Evolutionary conservation across 1,140 invertebrate genomes (phyloP), one percentile per base, ranked within the genome.

Genomic region (Hyphantria cunea): DNA sequence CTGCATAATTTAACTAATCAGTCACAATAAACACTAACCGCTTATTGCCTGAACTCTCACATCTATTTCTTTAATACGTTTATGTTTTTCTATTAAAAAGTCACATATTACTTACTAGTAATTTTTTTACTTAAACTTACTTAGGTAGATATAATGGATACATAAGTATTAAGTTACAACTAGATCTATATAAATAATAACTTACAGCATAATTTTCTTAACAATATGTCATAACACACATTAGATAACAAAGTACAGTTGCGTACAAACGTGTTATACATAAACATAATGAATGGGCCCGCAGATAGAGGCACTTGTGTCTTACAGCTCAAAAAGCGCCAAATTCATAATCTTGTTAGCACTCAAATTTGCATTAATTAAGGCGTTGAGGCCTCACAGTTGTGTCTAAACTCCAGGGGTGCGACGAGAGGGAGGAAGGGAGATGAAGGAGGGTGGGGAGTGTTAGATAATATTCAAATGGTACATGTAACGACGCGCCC

Each of bases 321-420:
- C 66, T 76, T 76, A 73, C 80, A 82, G 75, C 76, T 81, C 80
- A 87, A 87, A 89, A 89, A 88, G 83, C 84, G 77, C 76, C 68
- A 80, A 81, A 80, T 86, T 88, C 87, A 90, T 90, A 90, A 90
- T 90, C 87, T 90, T 90, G 87, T 90, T 90, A 90, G 85, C 87
- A 80, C 87, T 84, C 77, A 88, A 90, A 90, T 90, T 90, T 90
- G 87, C 87, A 90, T 90, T 90, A 90, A 90, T 90, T 90, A 90
- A 88, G 82, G 76, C 75, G 68, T 61, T 72, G 78, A 86, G 80
- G 84, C 80, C 71, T 80, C 71, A 65, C 71, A 70, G 71, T 80
- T 73, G 75, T 59, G 76, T 85, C 82, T 85, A 84, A 85, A 84
- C 79, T 81, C 69, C 47, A 39, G 64, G 51, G 62, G 49, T 34